These are phyloP conservation scores for Protodeltote pygarga DNA, from an alignment of 2,888 invertebrate species.

Conservation along the genomic window DNA sequence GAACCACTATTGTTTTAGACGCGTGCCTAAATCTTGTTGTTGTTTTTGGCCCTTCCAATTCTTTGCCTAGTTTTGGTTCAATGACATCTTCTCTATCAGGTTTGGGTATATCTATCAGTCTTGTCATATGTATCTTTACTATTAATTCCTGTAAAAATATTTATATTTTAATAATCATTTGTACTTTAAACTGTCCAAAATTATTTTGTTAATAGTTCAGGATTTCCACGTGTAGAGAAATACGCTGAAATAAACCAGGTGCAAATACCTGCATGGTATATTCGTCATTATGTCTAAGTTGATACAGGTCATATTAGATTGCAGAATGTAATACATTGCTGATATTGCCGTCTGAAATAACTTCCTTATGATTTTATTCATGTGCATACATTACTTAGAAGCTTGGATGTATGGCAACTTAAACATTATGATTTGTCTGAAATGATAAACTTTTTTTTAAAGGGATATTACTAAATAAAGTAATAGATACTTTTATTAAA, in stretches of 20 bases:
- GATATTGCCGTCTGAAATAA: conserved; percentile 30
- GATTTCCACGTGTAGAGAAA: conserved; percentile 30
- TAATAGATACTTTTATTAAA: neutral
- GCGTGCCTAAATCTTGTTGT: conserved; percentile 5
- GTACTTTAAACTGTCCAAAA: conserved; percentile 5
- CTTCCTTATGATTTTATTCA: conserved; percentile 40
- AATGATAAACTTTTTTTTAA: no score
- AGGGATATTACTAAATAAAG: neutral
- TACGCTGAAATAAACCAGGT: conserved; percentile 30
- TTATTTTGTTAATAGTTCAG: conserved; percentile 20
- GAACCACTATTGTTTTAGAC: conserved; percentile 21
- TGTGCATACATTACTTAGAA: conserved; percentile 25
- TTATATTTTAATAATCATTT: neutral
- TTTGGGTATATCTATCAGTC: conserved; percentile 4
- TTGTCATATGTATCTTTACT: conserved; percentile 5
- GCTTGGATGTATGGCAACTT: conserved; percentile 9
- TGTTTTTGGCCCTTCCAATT: neutral
- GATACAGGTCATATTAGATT: conserved; percentile 18
- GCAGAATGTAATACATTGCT: conserved; percentile 15
- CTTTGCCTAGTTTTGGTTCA: conserved; percentile 4
- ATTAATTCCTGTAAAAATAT: conserved; percentile 4
- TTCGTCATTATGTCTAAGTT: conserved; percentile 21
- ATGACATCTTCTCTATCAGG: conserved; percentile 3
- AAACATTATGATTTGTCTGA: no score
- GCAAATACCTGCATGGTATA: conserved; percentile 7